Evolutionary conservation across 2,888 invertebrate genomes (phyloP).

Genomic region (Sminthurinus aureus): DNA sequence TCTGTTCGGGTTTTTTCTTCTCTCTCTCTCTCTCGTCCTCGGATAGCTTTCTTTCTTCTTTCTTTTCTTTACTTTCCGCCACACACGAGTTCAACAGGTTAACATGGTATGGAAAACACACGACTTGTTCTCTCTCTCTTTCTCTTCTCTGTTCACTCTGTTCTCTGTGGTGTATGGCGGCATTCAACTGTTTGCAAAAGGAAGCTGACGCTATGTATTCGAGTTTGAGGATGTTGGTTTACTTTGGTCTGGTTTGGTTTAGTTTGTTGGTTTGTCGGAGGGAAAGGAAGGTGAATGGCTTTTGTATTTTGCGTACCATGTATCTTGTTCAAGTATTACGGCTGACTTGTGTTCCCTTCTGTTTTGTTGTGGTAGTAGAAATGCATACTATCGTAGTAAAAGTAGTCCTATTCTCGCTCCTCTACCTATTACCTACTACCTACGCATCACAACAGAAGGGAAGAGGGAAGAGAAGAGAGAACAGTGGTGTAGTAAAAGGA

Average conservation of each 20-base stretch:
- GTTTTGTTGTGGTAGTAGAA: too few relatives aligned
- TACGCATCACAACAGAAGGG: background rate
- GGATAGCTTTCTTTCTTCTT: conserved; percentile 56
- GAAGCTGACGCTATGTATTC: background rate
- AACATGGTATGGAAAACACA: conserved; percentile 50
- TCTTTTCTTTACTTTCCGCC: conserved; percentile 54
- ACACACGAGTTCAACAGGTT: conserved; percentile 59
- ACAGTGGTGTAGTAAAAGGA: background rate
- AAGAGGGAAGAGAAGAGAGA: too few relatives aligned
- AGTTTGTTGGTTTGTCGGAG: too few relatives aligned
- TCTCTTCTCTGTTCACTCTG: background rate
- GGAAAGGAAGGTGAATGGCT: background rate
- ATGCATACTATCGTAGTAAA: too few relatives aligned
- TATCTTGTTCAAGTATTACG: too few relatives aligned
- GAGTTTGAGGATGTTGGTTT: background rate
- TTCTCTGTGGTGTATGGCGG: background rate
- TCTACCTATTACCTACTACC: too few relatives aligned
- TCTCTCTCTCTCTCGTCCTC: conserved; percentile 31
- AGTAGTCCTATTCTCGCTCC: too few relatives aligned
- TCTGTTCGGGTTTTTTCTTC: conserved; percentile 42
- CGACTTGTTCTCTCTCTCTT: conserved; percentile 23
- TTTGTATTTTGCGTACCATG: background rate
- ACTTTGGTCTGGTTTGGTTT: too few relatives aligned
- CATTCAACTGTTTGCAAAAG: conserved; percentile 1
- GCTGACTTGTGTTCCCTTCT: too few relatives aligned